phyloP scores from a whole-genome alignment of 2,888 invertebrate species.

The Drosophila buzzatii region DNA sequence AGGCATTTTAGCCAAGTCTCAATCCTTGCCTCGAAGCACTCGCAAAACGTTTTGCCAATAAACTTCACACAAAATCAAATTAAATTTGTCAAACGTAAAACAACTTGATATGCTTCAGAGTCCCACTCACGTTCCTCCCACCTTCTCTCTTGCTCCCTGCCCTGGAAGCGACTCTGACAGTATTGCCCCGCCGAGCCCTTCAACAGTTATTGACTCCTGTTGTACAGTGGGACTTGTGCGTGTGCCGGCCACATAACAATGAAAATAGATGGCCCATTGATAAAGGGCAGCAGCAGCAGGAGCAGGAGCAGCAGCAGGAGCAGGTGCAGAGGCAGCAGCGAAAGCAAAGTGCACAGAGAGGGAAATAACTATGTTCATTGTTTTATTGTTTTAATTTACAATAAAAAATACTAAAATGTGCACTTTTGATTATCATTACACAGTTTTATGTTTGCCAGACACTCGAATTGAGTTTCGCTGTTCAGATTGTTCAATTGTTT shows the following conservation, averaged over 20 bases:
- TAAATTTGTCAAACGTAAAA: slow-evolving; percentile 79
- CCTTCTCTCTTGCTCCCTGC: neutral
- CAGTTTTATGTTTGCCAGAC: slow-evolving; percentile 62
- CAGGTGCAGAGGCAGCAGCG: neutral
- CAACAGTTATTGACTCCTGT: slow-evolving; percentile 54
- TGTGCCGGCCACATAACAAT: slow-evolving; percentile 71
- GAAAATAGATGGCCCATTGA: slow-evolving; percentile 76
- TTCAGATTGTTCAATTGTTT: slow-evolving; percentile 30
- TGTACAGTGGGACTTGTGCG: slow-evolving; percentile 40
- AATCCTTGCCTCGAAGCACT: slow-evolving; percentile 15
- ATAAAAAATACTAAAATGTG: slow-evolving; percentile 75
- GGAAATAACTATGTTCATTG: slow-evolving; percentile 38
- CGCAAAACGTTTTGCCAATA: slow-evolving; percentile 77
- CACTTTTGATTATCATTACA: slow-evolving; percentile 73
- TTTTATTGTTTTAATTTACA: slow-evolving; percentile 79
- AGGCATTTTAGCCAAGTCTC: slow-evolving; percentile 9
- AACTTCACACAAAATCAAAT: slow-evolving; percentile 81
- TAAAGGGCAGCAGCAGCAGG: slow-evolving; percentile 32
- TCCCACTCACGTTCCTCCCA: neutral
- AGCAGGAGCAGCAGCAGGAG: slow-evolving; percentile 9
- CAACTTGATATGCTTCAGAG: slow-evolving; percentile 71
- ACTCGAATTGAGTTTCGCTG: slow-evolving; percentile 40
- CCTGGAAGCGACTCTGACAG: slow-evolving; percentile 25
- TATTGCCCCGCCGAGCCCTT: slow-evolving; percentile 33
- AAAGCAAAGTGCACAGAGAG: neutral